Conservation (phyloP, 2,797 vertebrate genomes). For the Threskiornis aethiopicus region DNA sequence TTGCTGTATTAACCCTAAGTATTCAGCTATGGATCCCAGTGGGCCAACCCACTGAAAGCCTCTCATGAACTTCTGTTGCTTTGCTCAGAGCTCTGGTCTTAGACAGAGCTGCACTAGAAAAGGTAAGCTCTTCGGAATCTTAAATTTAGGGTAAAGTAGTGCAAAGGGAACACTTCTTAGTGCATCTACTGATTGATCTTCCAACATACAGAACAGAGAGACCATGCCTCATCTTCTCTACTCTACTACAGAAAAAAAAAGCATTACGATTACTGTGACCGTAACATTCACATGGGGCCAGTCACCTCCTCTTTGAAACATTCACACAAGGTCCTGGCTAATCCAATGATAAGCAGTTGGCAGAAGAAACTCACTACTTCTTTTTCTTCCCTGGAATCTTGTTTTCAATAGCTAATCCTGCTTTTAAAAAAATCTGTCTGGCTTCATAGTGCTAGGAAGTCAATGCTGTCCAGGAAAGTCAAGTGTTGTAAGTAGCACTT, state of each 20-base stretch:
- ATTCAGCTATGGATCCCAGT: neutral
- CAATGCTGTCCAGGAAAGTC: neutral
- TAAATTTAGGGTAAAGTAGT: neutral
- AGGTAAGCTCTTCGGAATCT: neutral
- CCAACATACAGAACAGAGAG: neutral
- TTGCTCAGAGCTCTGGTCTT: neutral
- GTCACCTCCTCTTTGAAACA: neutral
- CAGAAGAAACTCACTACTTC: neutral
- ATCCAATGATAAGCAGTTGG: neutral
- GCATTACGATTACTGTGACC: neutral
- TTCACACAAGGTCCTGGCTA: neutral
- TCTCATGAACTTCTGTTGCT: neutral
- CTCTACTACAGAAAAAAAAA: neutral
- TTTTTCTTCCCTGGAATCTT: neutral
- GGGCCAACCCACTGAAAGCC: neutral
- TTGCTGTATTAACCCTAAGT: neutral
- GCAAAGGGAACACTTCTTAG: neutral
- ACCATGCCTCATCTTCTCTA: neutral
- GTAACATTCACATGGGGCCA: neutral
- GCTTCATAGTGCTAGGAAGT: neutral
- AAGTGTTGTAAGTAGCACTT: neutral
- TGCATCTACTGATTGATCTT: neutral
- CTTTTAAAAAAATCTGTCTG: neutral
- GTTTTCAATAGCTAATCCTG: neutral
- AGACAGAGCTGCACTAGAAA: neutral